A percentile compares a stretch with the other conserved stretches of the same genome.
These are phyloP conservation scores for Buphagus erythrorhynchus DNA, from an alignment of 2,797 vertebrate genomes.

Conservation along the genomic window DNA sequence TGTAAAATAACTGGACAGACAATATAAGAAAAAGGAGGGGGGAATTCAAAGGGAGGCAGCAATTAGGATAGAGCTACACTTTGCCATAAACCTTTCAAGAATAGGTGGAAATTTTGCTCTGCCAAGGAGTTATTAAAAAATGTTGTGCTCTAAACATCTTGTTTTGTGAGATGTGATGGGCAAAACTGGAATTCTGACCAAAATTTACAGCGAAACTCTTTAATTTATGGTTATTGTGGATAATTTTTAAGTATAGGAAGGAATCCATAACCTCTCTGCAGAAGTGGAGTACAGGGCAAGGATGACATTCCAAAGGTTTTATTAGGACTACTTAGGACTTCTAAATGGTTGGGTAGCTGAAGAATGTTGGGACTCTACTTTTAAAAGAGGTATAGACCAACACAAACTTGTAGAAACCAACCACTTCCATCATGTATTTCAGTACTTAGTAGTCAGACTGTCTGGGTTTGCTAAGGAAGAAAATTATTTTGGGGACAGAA, in stretches of 20 bases:
- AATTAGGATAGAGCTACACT: not conserved
- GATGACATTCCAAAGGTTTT: not conserved
- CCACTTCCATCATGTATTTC: not conserved
- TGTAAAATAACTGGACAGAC: not conserved
- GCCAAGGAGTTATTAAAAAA: not conserved
- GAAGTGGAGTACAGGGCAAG: not conserved
- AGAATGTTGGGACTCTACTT: not conserved
- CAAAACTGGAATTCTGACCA: not conserved
- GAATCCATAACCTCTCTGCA: not conserved
- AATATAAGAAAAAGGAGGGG: not conserved
- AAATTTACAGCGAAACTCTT: not conserved
- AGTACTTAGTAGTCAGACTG: not conserved
- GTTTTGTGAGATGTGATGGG: not conserved
- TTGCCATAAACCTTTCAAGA: not conserved
- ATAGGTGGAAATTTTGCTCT: not conserved
- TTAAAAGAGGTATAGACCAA: not conserved
- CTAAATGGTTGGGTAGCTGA: not conserved
- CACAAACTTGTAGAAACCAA: not conserved
- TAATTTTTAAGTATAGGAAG: not conserved
- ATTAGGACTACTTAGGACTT: not conserved
- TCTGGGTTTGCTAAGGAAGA: not conserved
- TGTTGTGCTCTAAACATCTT: not conserved
- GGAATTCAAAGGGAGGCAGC: not conserved
- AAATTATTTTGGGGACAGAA: not conserved
- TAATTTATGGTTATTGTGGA: not conserved